These are phyloP conservation scores for Theristicus caerulescens DNA, from an alignment of 2,113 vertebrate genomes.

Conservation along the genomic window DNA sequence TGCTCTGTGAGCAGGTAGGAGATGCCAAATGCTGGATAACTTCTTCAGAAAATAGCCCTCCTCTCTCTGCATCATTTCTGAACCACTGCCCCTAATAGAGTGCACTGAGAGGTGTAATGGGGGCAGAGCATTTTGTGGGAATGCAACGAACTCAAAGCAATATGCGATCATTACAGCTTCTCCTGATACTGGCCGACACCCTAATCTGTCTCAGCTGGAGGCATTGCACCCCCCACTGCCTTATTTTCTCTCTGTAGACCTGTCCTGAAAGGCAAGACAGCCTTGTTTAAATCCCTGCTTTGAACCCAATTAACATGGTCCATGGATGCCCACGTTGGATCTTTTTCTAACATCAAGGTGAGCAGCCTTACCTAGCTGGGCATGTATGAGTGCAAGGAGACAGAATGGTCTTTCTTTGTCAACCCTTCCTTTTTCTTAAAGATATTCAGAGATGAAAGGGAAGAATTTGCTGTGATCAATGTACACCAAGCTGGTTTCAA, in stretches of 20 bases:
- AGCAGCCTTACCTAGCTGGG: neutral
- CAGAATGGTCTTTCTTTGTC: neutral
- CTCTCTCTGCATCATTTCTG: neutral
- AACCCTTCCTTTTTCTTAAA: neutral
- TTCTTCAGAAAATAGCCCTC: neutral
- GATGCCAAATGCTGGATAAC: neutral
- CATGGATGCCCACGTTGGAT: neutral
- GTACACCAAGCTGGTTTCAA: neutral
- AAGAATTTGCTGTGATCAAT: neutral
- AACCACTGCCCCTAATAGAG: neutral
- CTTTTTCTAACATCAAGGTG: neutral
- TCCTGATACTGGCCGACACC: neutral
- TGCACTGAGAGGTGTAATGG: neutral
- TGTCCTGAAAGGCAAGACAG: neutral
- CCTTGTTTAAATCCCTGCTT: neutral
- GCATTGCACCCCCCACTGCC: neutral
- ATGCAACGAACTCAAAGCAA: neutral
- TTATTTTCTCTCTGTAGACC: neutral
- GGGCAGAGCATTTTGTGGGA: neutral
- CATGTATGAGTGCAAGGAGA: neutral
- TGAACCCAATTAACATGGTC: neutral
- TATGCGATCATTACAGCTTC: neutral
- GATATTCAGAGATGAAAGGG: neutral
- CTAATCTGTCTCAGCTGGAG: neutral
- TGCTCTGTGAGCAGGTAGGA: neutral